Evolutionary conservation across 2,888 invertebrate genomes (phyloP).

Genomic region (Melolontha melolontha): DNA sequence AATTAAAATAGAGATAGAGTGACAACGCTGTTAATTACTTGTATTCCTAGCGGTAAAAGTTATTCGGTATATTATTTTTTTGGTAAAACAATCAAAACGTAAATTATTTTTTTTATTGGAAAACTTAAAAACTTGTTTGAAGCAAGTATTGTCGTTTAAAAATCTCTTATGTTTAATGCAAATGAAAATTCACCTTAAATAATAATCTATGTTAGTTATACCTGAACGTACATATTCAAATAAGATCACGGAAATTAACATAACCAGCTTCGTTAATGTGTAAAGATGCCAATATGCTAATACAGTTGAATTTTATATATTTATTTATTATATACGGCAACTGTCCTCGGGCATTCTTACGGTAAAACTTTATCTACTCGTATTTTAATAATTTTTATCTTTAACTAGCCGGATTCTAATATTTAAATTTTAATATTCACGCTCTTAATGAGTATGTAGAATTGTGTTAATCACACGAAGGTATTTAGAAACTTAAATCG

Average conservation of each 20-base stretch:
- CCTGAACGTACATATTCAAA: slow-evolving; percentile 7
- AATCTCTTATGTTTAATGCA: no score
- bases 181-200: no score
- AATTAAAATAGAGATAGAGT: no score
- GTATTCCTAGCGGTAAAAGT: no score
- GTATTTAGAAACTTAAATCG: no score
- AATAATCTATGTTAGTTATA: no score
- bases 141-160: no score
- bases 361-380: slow-evolving; percentile 13
- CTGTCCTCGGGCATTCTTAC: not conserved
- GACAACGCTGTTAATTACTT: no score
- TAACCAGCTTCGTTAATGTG: slow-evolving; percentile 11
- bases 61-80: no score
- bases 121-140: no score
- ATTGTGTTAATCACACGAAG: not conserved
- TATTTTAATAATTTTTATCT: slow-evolving; percentile 10
- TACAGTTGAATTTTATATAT: slow-evolving; percentile 10
- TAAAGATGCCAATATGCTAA: slow-evolving; percentile 13
- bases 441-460: slow-evolving; percentile 9
- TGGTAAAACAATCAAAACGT: no score
- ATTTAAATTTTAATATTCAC: not conserved
- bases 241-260: slow-evolving; percentile 9
- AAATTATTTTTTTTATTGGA: no score
- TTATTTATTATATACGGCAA: slow-evolving; percentile 2
- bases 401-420: not conserved